A percentile compares a stretch with the other conserved stretches of the same genome.
These are phyloP conservation scores for Gorsachius goisagi DNA, from an alignment of 2,113 vertebrate species.

Conservation along the genomic window DNA sequence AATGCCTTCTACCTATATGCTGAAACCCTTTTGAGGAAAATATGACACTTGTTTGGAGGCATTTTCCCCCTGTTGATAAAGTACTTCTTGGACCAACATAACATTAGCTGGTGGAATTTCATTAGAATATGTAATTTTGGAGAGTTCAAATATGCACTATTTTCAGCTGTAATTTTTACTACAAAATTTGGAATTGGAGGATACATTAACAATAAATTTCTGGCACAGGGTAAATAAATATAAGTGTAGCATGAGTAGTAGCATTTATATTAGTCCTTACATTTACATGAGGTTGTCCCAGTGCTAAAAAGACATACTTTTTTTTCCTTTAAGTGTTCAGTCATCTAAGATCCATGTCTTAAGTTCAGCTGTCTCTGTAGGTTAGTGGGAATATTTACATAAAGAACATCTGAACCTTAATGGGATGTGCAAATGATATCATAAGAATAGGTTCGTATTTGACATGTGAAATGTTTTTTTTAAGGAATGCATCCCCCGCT, in stretches of 20 bases:
- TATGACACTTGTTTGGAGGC: background rate
- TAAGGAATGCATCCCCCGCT: background rate
- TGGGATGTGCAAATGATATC: background rate
- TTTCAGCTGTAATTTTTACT: background rate
- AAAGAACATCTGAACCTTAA: background rate
- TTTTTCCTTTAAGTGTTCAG: background rate
- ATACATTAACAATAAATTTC: background rate
- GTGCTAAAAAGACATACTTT: background rate
- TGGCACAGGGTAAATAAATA: background rate
- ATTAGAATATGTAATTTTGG: background rate
- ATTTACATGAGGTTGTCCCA: background rate
- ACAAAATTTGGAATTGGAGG: background rate
- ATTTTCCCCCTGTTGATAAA: background rate
- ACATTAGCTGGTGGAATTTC: background rate
- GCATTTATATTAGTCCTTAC: background rate
- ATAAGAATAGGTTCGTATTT: background rate
- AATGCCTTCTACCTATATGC: background rate
- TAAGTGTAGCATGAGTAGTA: background rate
- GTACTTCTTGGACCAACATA: background rate
- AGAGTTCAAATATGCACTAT: background rate
- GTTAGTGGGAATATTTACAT: background rate
- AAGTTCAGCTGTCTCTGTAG: background rate
- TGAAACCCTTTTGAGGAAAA: background rate
- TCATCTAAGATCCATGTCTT: background rate
- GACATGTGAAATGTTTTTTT: background rate